Conservation (phyloP, 2,113 vertebrate species). For the Patagioenas fasciata region DNA sequence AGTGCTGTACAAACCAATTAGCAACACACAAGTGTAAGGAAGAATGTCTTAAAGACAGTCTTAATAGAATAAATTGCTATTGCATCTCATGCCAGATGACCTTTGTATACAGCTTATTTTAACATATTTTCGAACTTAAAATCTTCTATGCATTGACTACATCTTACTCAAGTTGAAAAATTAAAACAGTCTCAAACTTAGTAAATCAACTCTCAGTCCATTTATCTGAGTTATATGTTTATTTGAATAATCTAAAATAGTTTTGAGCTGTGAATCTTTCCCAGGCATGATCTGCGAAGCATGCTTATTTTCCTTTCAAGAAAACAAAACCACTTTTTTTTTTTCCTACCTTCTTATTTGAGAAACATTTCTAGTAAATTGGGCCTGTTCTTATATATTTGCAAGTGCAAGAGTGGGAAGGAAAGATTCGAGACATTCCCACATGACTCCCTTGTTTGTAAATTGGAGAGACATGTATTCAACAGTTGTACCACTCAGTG, state of each 20-base stretch:
- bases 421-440: too few species aligned
- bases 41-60: neutral
- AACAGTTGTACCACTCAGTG: too few species aligned
- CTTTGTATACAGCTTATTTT: neutral
- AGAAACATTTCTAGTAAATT: neutral
- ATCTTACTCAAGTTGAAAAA: neutral
- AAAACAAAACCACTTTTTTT: neutral
- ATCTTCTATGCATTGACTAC: neutral
- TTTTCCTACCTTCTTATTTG: neutral
- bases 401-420: neutral
- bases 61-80: neutral
- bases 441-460: too few species aligned
- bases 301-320: neutral
- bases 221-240: neutral
- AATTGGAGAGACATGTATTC: too few species aligned
- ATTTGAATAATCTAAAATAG: neutral
- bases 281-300: neutral
- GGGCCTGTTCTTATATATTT: neutral
- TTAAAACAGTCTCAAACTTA: neutral
- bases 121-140: neutral
- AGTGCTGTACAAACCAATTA: neutral
- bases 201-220: neutral
- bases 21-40: neutral
- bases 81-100: neutral
- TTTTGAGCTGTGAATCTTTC: neutral